These are phyloP conservation scores for Pitangus sulphuratus DNA, from an alignment of 2,797 vertebrate species.

Conservation along the genomic window DNA sequence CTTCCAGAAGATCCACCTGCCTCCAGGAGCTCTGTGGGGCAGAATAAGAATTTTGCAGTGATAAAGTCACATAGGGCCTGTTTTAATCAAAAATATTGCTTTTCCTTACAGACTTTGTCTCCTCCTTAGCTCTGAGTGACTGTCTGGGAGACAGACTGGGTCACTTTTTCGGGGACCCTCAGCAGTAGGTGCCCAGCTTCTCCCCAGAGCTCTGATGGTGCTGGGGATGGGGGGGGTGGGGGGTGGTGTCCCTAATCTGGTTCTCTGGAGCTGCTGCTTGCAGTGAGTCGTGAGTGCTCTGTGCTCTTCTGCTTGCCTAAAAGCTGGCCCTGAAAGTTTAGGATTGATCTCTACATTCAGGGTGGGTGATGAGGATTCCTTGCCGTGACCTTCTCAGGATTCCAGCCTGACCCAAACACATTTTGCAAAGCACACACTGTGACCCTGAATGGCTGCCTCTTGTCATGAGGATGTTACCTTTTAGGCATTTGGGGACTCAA, in stretches of 20 bases:
- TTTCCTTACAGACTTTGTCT: not conserved
- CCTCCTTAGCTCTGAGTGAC: not conserved
- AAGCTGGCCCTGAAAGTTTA: not conserved
- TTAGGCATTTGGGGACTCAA: not conserved
- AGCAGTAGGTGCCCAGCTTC: not conserved
- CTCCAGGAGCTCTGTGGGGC: not conserved
- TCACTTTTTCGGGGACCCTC: not conserved
- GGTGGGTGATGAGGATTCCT: not conserved
- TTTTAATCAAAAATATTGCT: not conserved
- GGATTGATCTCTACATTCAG: not conserved
- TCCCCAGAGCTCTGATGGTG: not conserved
- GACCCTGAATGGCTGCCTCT: not conserved
- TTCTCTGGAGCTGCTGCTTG: not conserved
- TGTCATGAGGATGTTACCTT: not conserved
- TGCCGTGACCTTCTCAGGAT: not conserved
- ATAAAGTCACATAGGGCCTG: not conserved
- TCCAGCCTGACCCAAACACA: not conserved
- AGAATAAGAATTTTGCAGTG: not conserved
- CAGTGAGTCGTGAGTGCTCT: not conserved
- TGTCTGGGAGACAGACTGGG: not conserved
- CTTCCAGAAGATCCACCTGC: not conserved
- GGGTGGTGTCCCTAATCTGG: not conserved
- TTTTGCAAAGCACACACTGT: not conserved
- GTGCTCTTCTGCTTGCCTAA: not conserved
- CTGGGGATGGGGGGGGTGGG: not conserved